A percentile compares a stretch with the other conserved stretches of the same genome.
These are phyloP conservation scores for Xiphydria camelus DNA, from an alignment of 2,888 invertebrate species.

Conservation along the genomic window DNA sequence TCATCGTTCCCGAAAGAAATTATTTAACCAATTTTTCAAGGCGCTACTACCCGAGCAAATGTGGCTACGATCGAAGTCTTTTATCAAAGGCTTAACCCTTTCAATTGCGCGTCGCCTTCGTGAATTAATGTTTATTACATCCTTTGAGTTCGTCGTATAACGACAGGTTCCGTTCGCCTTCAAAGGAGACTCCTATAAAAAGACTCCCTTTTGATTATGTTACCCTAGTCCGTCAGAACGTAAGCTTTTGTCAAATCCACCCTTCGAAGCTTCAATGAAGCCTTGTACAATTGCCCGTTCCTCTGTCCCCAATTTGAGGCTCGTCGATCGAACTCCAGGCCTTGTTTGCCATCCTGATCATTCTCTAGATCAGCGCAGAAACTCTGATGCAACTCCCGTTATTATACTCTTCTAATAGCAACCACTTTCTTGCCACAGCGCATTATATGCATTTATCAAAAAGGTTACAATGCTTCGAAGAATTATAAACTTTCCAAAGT, in stretches of 20 bases:
- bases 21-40: no score
- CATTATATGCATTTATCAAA: no score
- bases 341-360: constrained; percentile 37
- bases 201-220: constrained; percentile 3
- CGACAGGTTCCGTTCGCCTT: neutral
- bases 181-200: neutral
- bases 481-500: no score
- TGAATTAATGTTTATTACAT: no score
- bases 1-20: no score
- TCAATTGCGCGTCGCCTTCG: neutral
- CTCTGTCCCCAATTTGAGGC: no score
- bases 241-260: constrained; percentile 37
- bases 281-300: no score
- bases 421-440: no score
- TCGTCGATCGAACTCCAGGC: no score
- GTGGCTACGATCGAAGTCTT: neutral
- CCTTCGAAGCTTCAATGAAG: constrained; percentile 34
- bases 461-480: no score
- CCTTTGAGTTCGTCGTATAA: no score
- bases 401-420: neutral
- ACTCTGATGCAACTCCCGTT: neutral
- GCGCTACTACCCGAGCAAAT: no score
- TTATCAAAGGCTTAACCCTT: neutral
- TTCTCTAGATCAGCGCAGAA: constrained; percentile 32
- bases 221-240: constrained; percentile 22